phyloP scores from a whole-genome alignment of 2,888 invertebrate genomes.

The Antheraea assamensis region DNA sequence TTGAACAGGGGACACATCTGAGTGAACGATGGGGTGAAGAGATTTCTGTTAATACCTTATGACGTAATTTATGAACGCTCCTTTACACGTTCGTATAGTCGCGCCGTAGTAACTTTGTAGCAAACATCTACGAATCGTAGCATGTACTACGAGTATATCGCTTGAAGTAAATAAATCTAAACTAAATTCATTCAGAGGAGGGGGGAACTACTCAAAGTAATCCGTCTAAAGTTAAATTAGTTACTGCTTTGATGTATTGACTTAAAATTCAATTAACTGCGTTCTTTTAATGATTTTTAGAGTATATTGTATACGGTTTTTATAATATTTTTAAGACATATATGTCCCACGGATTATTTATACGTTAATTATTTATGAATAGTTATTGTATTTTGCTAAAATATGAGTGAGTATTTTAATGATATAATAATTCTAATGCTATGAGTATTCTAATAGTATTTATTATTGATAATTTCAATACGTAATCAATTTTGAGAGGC shows the following conservation, averaged over 20 bases:
- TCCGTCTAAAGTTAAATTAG: not conserved
- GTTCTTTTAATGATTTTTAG: not conserved
- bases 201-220: constrained; percentile 5
- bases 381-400: no score
- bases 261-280: not conserved
- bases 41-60: no score
- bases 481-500: no score
- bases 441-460: no score
- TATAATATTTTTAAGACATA: not conserved
- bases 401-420: no score
- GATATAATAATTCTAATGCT: no score
- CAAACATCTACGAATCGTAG: constrained; percentile 9
- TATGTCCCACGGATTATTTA: not conserved
- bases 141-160: constrained; percentile 11
- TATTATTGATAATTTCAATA: no score
- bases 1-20: no score
- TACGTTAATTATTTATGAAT: no score
- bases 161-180: constrained; percentile 1
- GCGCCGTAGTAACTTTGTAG: constrained; percentile 6
- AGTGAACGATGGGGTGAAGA: no score
- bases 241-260: constrained; percentile 1
- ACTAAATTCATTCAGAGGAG: constrained; percentile 1
- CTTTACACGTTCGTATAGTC: not conserved
- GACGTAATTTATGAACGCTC: not conserved
- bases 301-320: not conserved